These are phyloP conservation scores for Sapayoa aenigma DNA, from an alignment of 2,113 vertebrate genomes.

Conservation along the genomic window DNA sequence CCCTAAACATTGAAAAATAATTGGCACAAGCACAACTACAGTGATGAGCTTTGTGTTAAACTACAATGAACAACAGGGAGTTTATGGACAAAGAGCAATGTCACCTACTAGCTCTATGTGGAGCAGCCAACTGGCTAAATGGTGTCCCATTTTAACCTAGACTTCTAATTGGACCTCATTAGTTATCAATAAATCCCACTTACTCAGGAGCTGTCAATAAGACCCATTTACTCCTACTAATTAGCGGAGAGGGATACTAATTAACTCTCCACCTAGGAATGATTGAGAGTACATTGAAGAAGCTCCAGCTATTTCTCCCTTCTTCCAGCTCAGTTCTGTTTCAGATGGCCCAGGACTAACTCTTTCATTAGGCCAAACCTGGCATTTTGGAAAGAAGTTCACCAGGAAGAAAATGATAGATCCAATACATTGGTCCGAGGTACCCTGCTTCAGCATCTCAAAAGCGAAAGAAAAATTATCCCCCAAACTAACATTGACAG, in stretches of 20 bases:
- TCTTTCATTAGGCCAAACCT: not conserved
- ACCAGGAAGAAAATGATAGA: not conserved
- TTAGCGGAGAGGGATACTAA: not conserved
- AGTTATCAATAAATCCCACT: not conserved
- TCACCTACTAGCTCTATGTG: not conserved
- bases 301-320: not conserved
- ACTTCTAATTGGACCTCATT: not conserved
- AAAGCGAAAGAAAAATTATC: not conserved
- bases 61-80: not conserved
- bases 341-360: not conserved
- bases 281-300: not conserved
- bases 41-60: not conserved
- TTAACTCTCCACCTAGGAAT: not conserved
- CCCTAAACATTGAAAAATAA: not conserved
- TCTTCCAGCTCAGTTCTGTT: not conserved
- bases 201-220: not conserved
- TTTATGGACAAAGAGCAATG: not conserved
- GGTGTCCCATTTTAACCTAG: not conserved
- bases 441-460: not conserved
- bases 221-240: not conserved
- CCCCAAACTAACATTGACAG: not conserved
- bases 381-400: not conserved
- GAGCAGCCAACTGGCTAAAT: not conserved
- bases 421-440: not conserved
- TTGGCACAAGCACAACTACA: not conserved